A percentile compares a stretch with the other conserved stretches of the same genome.
These are phyloP conservation scores for Malacoraja senta DNA, from an alignment of 2,797 vertebrate genomes.

Conservation along the genomic window DNA sequence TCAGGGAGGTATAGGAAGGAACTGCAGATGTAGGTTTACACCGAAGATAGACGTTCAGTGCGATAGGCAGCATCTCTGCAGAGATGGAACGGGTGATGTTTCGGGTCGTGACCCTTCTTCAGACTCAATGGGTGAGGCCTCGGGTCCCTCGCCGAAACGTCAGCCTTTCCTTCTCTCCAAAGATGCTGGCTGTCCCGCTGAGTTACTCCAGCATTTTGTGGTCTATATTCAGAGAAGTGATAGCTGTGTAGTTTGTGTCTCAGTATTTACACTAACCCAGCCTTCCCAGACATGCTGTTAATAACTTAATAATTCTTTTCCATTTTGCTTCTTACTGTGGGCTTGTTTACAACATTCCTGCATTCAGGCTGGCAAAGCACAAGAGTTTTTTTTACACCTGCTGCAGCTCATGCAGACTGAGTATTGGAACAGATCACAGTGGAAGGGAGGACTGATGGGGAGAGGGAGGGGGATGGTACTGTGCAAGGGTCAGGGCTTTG, in stretches of 20 bases:
- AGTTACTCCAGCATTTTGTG: no score
- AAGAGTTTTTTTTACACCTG: conserved; percentile 63
- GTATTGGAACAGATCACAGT: conserved; percentile 17
- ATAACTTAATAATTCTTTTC: conserved; percentile 45
- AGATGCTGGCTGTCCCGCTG: no score
- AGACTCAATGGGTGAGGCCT: no score
- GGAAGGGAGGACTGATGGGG: not conserved
- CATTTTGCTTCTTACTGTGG: conserved; percentile 61
- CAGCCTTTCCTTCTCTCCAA: no score
- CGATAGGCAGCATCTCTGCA: no score
- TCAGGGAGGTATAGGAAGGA: not conserved
- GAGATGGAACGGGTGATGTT: no score
- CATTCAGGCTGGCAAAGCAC: conserved; percentile 43
- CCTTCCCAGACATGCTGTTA: conserved; percentile 51
- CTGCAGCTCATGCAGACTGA: conserved; percentile 57
- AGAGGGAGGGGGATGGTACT: not conserved
- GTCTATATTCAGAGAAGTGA: conserved; percentile 42
- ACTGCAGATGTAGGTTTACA: no score
- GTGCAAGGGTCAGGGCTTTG: not conserved
- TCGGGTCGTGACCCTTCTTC: no score
- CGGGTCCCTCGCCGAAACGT: no score
- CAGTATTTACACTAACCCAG: conserved; percentile 48
- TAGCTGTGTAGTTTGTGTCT: conserved; percentile 49
- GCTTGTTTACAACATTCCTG: conserved; percentile 55
- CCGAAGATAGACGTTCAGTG: no score